Conservation (phyloP, 2,113 vertebrate species). For the Percina caprodes region DNA sequence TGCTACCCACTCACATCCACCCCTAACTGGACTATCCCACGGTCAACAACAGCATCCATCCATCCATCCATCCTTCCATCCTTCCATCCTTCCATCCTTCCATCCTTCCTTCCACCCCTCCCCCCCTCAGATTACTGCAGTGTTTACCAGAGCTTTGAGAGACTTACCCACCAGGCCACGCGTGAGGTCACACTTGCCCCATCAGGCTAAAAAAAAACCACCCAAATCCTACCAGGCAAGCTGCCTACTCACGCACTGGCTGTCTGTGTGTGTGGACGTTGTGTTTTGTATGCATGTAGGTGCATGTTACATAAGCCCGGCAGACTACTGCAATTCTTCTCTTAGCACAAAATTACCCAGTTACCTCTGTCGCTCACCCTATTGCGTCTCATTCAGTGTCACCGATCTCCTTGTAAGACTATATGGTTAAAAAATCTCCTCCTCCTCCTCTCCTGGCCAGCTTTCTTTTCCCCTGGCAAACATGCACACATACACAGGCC, state of each 20-base stretch:
- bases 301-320: conserved; percentile 27
- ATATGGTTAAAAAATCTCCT: conserved; percentile 52
- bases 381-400: conserved; percentile 49
- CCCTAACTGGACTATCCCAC: conserved; percentile 41
- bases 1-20: conserved; percentile 39
- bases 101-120: background rate
- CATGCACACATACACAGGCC: conserved; percentile 46
- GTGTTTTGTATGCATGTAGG: conserved; percentile 41
- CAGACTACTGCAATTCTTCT: conserved; percentile 28
- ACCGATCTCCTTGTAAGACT: conserved; percentile 56
- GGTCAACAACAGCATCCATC: conserved; percentile 31
- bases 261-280: conserved; percentile 30
- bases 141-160: conserved; percentile 80
- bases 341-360: conserved; percentile 26
- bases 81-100: background rate
- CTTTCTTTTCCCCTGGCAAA: conserved; percentile 53
- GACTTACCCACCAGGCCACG: conserved; percentile 76
- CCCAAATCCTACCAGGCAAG: conserved; percentile 73
- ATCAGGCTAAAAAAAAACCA: conserved; percentile 63
- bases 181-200: conserved; percentile 73
- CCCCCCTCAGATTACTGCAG: conserved; percentile 76
- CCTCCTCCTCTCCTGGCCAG: conserved; percentile 37
- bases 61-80: background rate
- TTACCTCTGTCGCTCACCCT: conserved; percentile 13
- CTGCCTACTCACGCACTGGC: conserved; percentile 63